Evolutionary conservation across 2,888 invertebrate species (phyloP), one percentile per base, ranked within the genome.

Genomic region (Mesorhabditis spiculigera): DNA sequence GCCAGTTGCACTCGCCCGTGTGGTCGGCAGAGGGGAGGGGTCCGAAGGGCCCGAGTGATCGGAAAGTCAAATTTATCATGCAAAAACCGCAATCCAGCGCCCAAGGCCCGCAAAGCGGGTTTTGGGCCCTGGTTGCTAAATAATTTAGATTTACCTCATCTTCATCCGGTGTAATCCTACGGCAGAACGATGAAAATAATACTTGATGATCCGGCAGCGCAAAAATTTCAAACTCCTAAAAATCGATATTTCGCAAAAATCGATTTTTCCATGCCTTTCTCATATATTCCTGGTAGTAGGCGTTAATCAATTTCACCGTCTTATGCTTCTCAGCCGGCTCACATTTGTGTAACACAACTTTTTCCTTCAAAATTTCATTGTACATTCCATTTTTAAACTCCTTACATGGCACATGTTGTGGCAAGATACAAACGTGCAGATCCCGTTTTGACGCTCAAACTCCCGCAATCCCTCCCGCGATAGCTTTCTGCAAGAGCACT

Each of bases 151-250:
- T 50, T 50, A 50, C 58, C n/a, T 50, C 58, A 50, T 50, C 58
- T 50, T 50, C 58, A 50, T 50, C 58, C n/a, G 58, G 58, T 13
- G 58, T 50, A 50, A 50, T 50, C 58, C 58, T 50, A 13, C 58
- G 8, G 58, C 58, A 50, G 10, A 50, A 50, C n/a, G 58, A 50
- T 13, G 58, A 50, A n/a, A 50, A 50, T 50, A 50, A 50, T 13
- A 50, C 10, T 13, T 50, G 8, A n/a, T 50, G 58, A 50, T 50
- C 58, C 10, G 58, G 58, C n/a, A 50, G n/a, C 8, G 58, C 58
- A 50, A 50, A 50, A n/a, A 50, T 50, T 50, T 50, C 58, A n/a
- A 50, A 50, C n/a, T 50, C 58, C 58, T 50, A n/a, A 50, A 50
- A 50, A 50, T 50, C n/a, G 58, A 50, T 13, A 50, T 50, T 50